Percentiles rank a stretch among this genome's conserved stretches.
These are phyloP conservation scores for Neolamprologus multifasciatus DNA, from an alignment of 2,797 vertebrate species.

Conservation along the genomic window DNA sequence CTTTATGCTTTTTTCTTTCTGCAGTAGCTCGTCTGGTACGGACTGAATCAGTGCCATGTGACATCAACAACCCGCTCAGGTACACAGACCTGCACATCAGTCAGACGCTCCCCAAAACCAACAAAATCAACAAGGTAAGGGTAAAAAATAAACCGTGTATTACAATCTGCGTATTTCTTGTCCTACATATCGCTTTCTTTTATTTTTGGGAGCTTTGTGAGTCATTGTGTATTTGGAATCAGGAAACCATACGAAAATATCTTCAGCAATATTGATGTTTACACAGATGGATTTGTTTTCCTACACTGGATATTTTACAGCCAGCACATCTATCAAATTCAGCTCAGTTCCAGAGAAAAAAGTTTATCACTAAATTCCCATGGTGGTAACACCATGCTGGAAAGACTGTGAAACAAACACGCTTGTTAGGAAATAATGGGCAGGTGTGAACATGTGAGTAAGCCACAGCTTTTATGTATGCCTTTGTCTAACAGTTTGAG, in stretches of 20 bases:
- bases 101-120: conserved; percentile 99
- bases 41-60: conserved; percentile 97
- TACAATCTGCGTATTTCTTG: neutral
- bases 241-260: conserved; percentile 29
- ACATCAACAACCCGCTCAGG: conserved; percentile 98
- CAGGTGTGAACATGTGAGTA: neutral
- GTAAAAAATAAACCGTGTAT: neutral
- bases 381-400: neutral
- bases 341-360: neutral
- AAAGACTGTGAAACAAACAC: neutral
- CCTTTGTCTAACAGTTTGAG: neutral
- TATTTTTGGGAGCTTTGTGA: conserved; percentile 19
- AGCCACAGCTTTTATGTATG: neutral
- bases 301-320: conserved; percentile 15
- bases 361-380: neutral
- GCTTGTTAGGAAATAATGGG: neutral
- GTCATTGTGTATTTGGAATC: conserved; percentile 31
- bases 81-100: conserved; percentile 97
- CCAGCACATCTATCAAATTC: neutral
- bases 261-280: conserved; percentile 27
- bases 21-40: conserved; percentile 90
- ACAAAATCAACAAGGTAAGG: conserved; percentile 98
- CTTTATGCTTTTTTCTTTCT: neutral
- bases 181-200: neutral
- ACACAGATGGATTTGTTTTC: conserved; percentile 41